Evolutionary conservation across 2,797 vertebrate species (phyloP), one percentile per base, ranked within the genome.

Genomic region (Denticeps clupeoides): DNA sequence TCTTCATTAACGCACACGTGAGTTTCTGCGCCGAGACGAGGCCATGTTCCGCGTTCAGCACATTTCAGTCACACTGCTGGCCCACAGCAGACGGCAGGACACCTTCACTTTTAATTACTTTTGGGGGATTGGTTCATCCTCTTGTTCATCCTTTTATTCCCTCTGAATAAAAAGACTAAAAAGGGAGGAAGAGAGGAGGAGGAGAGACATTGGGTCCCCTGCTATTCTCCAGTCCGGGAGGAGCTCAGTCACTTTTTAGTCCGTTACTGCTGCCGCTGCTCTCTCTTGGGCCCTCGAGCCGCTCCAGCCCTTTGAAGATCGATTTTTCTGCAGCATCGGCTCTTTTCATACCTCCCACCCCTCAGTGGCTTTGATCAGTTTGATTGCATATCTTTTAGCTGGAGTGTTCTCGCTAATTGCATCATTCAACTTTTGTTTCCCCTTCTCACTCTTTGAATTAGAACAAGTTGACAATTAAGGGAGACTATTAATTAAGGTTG

Each of bases 381-480:
- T 80, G 77, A 80, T 72, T 77, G 74, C 73, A 55, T 67, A 65
- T 73, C 76, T 73, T 67, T 75, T 75, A 76, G 76, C 70, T 27
- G 63, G 61, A 73, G 60, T 71, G 69, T 68, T 74, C 66, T 66
- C 63, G 68, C 74, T 82, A 80, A 80, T 84, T 84, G 79, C 74
- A 74, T 80, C 70, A 79, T 74, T 67, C 59, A 56, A 65, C 67
- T 69, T 63, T 73, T 38, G 35, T 19, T 19, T 35, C 37, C 16
- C 37, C 38, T 38, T 38, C 38, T 38, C 10, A 16, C 13, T 35
- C n/a, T 13, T 38, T 21, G 48, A 67, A 71, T 67, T 42, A 56
- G 62, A 63, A 68, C 72, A 58, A 68, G 70, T 72, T 78, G 74
- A 74, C 55, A 68, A 63, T 69, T 71, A 62, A 63, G 63, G 72